Evolutionary conservation across 1,140 invertebrate genomes (phyloP), one percentile per base, ranked within the genome.

Genomic region (Diachasma alloeum): DNA sequence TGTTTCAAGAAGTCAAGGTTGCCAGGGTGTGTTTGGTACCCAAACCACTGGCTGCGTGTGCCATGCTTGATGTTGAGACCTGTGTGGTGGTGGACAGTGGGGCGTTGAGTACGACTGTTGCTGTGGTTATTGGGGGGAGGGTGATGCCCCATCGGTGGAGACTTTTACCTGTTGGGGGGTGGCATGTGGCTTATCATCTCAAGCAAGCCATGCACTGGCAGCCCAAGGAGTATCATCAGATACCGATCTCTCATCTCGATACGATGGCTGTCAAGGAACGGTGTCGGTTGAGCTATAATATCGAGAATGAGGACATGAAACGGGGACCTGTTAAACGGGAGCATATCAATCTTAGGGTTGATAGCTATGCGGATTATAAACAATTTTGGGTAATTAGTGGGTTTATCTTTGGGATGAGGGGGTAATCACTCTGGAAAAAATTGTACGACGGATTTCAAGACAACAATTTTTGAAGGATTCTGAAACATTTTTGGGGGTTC

Each of bases 1-100:
- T 91, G 66, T 91, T 91, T 79, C 88, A 90, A 79, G 89, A 90
- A 82, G 85, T 90, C 17, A 90, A 90, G 84, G 83, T 90, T 74
- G 86, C 89, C 36, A 90, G 90, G 80, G 89, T 90, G 73, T 90
- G 89, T 69, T 80, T 90, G 53, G 86, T 90, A 42, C 88, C 89
- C 31, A 90, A 91, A 80, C 90, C 90, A 76, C 79, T 91, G 56
- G 88, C 90, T 80, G 87, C 87, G 36, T 89, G 90, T 79, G 87
- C 85, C 11, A 88, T 91, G 83, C 70, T 90, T n/a, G 88, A 88
- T 37, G 76, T 90, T 11, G 88, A 90, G 73, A 91, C 89, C 11
- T 91, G 90, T 67, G 86, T 91, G 6, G 89, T 91, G 6, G 82
- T 91, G 36, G 90, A 91, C 56, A 90, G 88, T 77, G 90, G 90